Percentiles rank a stretch among this genome's conserved stretches.
Conservation (phyloP, 2,888 invertebrate species). For the Hydroisotoma schaefferi region DNA sequence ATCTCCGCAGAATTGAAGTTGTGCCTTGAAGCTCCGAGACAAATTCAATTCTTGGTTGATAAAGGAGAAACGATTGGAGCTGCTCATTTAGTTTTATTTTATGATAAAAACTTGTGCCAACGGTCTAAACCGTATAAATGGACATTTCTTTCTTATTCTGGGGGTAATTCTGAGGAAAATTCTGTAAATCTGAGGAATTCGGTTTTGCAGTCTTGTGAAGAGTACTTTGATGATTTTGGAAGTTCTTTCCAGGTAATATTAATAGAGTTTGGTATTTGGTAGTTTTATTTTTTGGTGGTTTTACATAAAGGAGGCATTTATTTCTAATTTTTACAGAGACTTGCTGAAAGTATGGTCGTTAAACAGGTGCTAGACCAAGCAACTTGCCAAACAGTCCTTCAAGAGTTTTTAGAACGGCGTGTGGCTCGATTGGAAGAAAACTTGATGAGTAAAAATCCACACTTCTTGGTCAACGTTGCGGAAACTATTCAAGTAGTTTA, state of each 20-base stretch:
- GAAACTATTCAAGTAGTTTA: constrained; percentile 32
- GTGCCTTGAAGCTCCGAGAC: constrained; percentile 38
- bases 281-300: too few species aligned
- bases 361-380: constrained; percentile 31
- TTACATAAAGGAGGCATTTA: not conserved
- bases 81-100: constrained; percentile 37
- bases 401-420: constrained; percentile 27
- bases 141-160: constrained; percentile 29
- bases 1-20: constrained; percentile 41
- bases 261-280: too few species aligned
- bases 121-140: constrained; percentile 28
- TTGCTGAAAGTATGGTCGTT: constrained; percentile 39
- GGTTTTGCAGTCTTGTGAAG: constrained; percentile 28
- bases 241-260: constrained; percentile 26
- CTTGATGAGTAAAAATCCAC: constrained; percentile 15
- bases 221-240: constrained; percentile 27
- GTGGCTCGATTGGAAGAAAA: constrained; percentile 21
- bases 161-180: constrained; percentile 19
- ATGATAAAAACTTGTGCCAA: constrained; percentile 16
- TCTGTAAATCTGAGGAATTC: constrained; percentile 19
- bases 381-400: constrained; percentile 24
- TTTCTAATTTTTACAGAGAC: constrained; percentile 27
- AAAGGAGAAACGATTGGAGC: constrained; percentile 32
- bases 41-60: constrained; percentile 36
- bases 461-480: constrained; percentile 28